A percentile compares a stretch with the other conserved stretches of the same genome.
Evolutionary conservation across 2,797 vertebrate genomes (phyloP).

Genomic region (Sorex maritimensis): DNA sequence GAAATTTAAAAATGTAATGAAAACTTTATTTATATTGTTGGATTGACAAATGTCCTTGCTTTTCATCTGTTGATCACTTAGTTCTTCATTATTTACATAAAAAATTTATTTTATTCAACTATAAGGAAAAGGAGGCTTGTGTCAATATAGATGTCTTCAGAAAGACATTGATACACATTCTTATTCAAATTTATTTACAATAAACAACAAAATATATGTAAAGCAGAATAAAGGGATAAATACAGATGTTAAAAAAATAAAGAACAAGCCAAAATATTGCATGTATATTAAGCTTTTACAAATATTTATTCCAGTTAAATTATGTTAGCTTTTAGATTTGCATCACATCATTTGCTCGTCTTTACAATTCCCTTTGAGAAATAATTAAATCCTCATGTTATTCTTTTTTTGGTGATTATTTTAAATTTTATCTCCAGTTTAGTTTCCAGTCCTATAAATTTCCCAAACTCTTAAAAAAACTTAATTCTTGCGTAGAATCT

Average conservation of each 20-base stretch:
- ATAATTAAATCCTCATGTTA: slow-evolving; percentile 60
- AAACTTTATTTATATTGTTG: neutral
- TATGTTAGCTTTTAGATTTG: slow-evolving; percentile 53
- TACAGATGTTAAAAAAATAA: slow-evolving; percentile 40
- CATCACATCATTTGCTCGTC: slow-evolving; percentile 68
- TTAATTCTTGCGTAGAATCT: slow-evolving; percentile 85
- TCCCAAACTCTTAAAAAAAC: slow-evolving; percentile 73
- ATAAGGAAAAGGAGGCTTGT: neutral
- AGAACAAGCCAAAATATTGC: neutral
- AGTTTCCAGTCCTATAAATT: slow-evolving; percentile 62
- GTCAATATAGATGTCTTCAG: neutral
- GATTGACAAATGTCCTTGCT: neutral
- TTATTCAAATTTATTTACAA: slow-evolving; percentile 34
- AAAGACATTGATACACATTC: neutral
- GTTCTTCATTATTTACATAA: slow-evolving; percentile 42
- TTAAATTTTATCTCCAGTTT: slow-evolving; percentile 74
- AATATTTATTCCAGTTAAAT: slow-evolving; percentile 59
- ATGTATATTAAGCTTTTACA: slow-evolving; percentile 11
- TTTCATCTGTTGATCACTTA: slow-evolving; percentile 64
- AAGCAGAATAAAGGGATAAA: slow-evolving; percentile 37
- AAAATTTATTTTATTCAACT: slow-evolving; percentile 15
- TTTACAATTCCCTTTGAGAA: slow-evolving; percentile 64
- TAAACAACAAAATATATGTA: neutral
- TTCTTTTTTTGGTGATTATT: slow-evolving; percentile 70
- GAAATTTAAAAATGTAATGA: slow-evolving; percentile 10